phyloP scores from a whole-genome alignment of 92 coral and sea anemone genomes.

The Parazoanthus atlanticus region DNA sequence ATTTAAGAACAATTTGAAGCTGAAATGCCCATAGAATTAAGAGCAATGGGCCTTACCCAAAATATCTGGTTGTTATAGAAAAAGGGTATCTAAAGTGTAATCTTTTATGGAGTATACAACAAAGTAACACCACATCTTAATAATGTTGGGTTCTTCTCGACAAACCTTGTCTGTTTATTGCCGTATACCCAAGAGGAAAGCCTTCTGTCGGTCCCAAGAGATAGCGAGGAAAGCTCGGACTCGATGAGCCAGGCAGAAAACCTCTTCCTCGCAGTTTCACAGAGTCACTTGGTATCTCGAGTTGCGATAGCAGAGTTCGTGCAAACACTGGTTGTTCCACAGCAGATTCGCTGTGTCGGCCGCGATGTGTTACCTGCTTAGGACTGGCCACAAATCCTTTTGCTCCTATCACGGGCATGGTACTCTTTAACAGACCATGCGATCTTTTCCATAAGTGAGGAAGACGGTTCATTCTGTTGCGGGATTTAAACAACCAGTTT shows the following conservation, averaged over 20 bases:
- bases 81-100: no score
- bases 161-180: constrained; percentile 9
- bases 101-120: no score
- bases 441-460: neutral
- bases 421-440: neutral
- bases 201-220: constrained; percentile 20
- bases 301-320: constrained; percentile 21
- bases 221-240: constrained; percentile 1
- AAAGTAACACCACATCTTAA: no score
- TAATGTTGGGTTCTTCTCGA: neutral
- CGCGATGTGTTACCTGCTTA: neutral
- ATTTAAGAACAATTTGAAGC: no score
- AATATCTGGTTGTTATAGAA: no score
- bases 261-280: constrained; percentile 1
- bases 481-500: neutral
- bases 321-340: neutral
- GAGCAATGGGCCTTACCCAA: no score
- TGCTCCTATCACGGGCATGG: neutral
- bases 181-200: constrained; percentile 12
- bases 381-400: neutral
- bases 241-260: constrained; percentile 6
- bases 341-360: neutral
- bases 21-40: no score
- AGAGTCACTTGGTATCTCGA: constrained; percentile 8
- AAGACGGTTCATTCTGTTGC: neutral